Evolutionary conservation across 2,888 invertebrate genomes (phyloP).

Genomic region (Fragum whitleyi): DNA sequence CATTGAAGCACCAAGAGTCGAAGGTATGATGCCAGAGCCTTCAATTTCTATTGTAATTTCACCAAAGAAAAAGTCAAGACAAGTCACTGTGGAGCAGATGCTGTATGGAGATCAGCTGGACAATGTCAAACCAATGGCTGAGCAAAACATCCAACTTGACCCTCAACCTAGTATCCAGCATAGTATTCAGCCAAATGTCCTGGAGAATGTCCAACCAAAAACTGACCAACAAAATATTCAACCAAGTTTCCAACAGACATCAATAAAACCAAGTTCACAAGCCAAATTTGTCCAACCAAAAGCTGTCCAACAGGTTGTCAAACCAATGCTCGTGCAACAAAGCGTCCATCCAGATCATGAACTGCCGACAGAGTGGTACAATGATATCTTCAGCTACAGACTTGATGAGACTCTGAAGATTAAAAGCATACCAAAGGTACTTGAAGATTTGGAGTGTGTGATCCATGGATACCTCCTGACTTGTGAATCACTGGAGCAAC

Average conservation of each 20-base stretch:
- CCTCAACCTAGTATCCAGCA: too few species aligned
- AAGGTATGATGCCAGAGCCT: slow-evolving; percentile 7
- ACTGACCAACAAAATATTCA: too few species aligned
- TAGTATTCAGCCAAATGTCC: too few species aligned
- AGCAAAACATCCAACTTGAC: too few species aligned
- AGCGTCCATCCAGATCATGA: not conserved
- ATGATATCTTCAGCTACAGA: not conserved
- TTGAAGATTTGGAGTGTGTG: not conserved
- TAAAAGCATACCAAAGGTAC: not conserved
- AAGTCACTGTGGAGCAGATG: slow-evolving; percentile 55
- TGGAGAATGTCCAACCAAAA: too few species aligned
- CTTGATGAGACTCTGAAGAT: not conserved
- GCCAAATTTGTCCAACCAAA: too few species aligned
- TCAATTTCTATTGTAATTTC: slow-evolving; percentile 45
- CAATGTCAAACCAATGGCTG: not conserved
- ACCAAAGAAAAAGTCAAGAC: slow-evolving; percentile 55
- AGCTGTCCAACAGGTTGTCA: too few species aligned
- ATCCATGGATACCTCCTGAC: not conserved
- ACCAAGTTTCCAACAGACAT: too few species aligned
- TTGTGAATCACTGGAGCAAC: too few species aligned
- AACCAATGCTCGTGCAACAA: too few species aligned
- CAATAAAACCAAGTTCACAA: too few species aligned
- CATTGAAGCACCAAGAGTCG: not conserved
- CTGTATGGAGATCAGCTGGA: slow-evolving; percentile 44
- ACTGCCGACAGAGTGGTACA: not conserved